A percentile compares a stretch with the other conserved stretches of the same genome.
Evolutionary conservation across 1,140 invertebrate species (phyloP).

Genomic region (Teleopsis dalmanni): DNA sequence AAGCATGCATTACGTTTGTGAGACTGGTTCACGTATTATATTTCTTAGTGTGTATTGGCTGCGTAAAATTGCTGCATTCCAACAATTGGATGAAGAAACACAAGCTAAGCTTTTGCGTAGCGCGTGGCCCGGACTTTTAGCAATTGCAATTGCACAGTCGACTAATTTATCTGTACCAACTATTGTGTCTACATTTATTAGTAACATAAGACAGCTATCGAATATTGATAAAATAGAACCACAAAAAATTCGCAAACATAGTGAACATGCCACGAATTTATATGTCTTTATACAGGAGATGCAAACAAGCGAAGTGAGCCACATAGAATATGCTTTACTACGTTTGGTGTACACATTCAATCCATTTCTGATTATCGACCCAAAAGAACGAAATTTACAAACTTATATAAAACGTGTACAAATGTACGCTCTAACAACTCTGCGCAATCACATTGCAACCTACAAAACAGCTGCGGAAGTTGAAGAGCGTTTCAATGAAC

Average conservation of each 20-base stretch:
- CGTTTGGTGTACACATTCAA: constrained; percentile 74
- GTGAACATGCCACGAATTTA: constrained; percentile 72
- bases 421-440: constrained; percentile 25
- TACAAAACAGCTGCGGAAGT: constrained; percentile 4
- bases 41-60: constrained; percentile 87
- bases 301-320: constrained; percentile 63
- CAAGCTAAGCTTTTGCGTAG: constrained; percentile 76
- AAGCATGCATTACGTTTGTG: constrained; percentile 85
- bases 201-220: constrained; percentile 52
- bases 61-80: constrained; percentile 73
- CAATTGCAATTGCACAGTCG: constrained; percentile 85
- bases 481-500: constrained; percentile 26
- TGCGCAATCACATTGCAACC: constrained; percentile 15
- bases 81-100: constrained; percentile 70
- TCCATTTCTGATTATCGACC: constrained; percentile 26
- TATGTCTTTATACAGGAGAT: constrained; percentile 73
- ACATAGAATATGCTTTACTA: constrained; percentile 79
- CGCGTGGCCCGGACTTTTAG: constrained; percentile 90
- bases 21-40: constrained; percentile 79
- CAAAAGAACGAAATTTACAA: constrained; percentile 26
- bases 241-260: constrained; percentile 65
- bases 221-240: constrained; percentile 60
- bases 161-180: constrained; percentile 69
- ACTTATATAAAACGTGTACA: constrained; percentile 34
- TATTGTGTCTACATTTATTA: constrained; percentile 73